A percentile compares a stretch with the other conserved stretches of the same genome.
phyloP scores from a whole-genome alignment of 2,888 invertebrate species.

The Isotomurus palustris region DNA sequence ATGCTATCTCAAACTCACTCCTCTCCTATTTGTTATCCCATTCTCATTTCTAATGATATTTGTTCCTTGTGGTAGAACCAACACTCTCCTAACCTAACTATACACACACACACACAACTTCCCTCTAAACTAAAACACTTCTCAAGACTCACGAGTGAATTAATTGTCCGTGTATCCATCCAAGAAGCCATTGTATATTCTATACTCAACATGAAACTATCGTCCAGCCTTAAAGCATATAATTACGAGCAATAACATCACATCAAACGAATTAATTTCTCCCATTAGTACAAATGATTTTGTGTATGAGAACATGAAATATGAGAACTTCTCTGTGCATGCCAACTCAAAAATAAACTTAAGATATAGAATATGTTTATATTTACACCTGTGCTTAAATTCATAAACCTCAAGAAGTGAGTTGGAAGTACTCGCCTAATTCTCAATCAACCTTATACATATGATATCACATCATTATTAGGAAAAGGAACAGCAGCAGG shows the following conservation, averaged over 20 bases:
- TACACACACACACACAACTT: no score
- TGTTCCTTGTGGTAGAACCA: no score
- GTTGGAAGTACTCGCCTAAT: no score
- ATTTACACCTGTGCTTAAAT: no score
- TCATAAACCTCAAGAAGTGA: no score
- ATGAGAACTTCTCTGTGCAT: background rate
- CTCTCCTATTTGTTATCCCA: background rate
- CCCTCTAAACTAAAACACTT: background rate
- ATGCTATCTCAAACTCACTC: background rate
- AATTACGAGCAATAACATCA: constrained; percentile 9
- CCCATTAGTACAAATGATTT: background rate
- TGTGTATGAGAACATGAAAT: background rate
- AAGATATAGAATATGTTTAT: no score
- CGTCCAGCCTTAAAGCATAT: background rate
- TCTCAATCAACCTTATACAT: no score
- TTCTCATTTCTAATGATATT: background rate
- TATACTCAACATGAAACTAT: background rate
- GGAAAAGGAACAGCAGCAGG: no score
- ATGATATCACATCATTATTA: no score
- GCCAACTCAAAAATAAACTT: no score
- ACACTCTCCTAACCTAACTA: background rate
- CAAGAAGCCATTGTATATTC: background rate
- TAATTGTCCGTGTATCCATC: constrained; percentile 14
- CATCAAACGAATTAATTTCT: constrained; percentile 13
- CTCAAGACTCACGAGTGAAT: background rate